Evolutionary conservation across 2,888 invertebrate species (phyloP).

Genomic region (Tyria jacobaeae): DNA sequence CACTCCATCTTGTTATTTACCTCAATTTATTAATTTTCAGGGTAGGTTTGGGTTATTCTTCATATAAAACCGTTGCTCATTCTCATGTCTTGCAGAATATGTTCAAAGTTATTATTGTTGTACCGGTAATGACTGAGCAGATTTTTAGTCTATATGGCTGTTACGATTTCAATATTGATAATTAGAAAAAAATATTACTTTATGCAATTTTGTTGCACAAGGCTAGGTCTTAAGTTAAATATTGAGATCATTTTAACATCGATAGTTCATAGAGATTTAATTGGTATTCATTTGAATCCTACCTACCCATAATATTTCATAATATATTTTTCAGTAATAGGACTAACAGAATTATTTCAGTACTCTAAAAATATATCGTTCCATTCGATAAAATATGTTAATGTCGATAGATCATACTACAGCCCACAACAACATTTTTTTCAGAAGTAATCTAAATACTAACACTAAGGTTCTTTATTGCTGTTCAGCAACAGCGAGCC

Average conservation of each 20-base stretch:
- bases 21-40: too few relatives aligned
- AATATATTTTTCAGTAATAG: not conserved
- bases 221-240: too few relatives aligned
- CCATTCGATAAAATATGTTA: not conserved
- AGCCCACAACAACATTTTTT: not conserved
- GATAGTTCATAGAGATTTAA: too few relatives aligned
- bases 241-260: too few relatives aligned
- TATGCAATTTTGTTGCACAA: not conserved
- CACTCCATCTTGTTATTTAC: too few relatives aligned
- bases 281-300: not conserved
- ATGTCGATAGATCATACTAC: not conserved
- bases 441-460: not conserved
- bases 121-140: not conserved
- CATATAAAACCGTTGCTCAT: too few relatives aligned
- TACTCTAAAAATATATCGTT: not conserved
- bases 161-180: not conserved
- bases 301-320: not conserved
- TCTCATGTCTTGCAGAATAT: not conserved
- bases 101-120: not conserved
- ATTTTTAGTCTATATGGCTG: not conserved
- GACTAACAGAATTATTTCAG: too few relatives aligned
- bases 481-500: slow-evolving; percentile 10
- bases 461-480: slow-evolving; percentile 7
- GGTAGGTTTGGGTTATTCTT: too few relatives aligned
- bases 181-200: too few relatives aligned